Percentiles rank a stretch among this genome's conserved stretches.
phyloP scores from a whole-genome alignment of 2,113 vertebrate genomes.

The Ancistrus triradiatus region DNA sequence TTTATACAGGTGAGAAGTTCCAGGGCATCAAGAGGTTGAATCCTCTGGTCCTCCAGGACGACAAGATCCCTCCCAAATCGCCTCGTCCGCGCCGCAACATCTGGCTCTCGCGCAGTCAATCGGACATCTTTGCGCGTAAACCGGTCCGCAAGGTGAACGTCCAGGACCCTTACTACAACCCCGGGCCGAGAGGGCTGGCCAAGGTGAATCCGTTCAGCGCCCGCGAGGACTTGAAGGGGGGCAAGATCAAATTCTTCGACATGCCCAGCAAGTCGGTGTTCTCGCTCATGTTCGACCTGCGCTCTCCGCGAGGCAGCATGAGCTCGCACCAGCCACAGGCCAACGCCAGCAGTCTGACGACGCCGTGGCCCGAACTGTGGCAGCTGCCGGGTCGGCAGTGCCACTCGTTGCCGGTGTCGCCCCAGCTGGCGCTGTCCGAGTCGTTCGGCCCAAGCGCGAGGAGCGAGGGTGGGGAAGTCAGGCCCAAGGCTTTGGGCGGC shows the following conservation, averaged over 20 bases:
- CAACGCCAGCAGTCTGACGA: conserved; percentile 34
- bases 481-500: conserved; percentile 67
- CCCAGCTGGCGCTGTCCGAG: conserved; percentile 75
- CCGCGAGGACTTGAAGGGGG: conserved; percentile 91
- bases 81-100: conserved; percentile 87
- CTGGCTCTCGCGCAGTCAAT: conserved; percentile 93
- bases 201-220: conserved; percentile 95
- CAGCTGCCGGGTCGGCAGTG: conserved; percentile 76
- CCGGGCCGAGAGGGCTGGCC: conserved; percentile 58
- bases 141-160: conserved; percentile 81
- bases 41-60: conserved; percentile 74
- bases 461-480: conserved; percentile 64
- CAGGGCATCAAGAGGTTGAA: conserved; percentile 85
- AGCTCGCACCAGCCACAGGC: conserved; percentile 53
- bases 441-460: conserved; percentile 54
- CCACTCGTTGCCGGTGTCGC: conserved; percentile 85
- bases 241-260: conserved; percentile 93
- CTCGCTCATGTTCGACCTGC: conserved; percentile 89
- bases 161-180: conserved; percentile 86
- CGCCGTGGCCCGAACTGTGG: conserved; percentile 32
- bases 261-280: conserved; percentile 95
- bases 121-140: conserved; percentile 90
- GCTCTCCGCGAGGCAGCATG: conserved; percentile 74
- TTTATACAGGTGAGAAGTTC: conserved; percentile 74
- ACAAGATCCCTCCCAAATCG: conserved; percentile 91